Evolutionary conservation across 2,888 invertebrate genomes (phyloP).

Genomic region (Scaptomyza parva): DNA sequence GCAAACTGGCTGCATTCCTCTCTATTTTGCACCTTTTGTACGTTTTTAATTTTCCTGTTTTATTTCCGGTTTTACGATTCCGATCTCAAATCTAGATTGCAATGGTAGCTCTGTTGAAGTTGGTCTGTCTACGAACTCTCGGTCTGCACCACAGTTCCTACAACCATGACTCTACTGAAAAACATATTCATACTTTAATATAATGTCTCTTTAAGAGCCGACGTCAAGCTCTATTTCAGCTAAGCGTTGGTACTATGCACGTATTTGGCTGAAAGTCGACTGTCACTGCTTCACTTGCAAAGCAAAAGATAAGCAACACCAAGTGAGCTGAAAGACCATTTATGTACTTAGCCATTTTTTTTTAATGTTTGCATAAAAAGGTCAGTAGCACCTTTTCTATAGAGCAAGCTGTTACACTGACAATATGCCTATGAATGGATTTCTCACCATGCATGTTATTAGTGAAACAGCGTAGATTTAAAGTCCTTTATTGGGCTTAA

Average conservation of each 20-base stretch:
- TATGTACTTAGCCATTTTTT: constrained; percentile 54
- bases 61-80: constrained; percentile 85
- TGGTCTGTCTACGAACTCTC: constrained; percentile 38
- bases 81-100: constrained; percentile 84
- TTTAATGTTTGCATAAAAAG: constrained; percentile 84
- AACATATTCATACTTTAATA: constrained; percentile 50
- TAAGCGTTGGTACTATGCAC: constrained; percentile 21
- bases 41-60: constrained; percentile 85
- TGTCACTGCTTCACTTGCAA: background rate
- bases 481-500: constrained; percentile 32
- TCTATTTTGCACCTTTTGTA: constrained; percentile 83
- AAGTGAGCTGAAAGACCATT: constrained; percentile 33
- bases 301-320: constrained; percentile 51
- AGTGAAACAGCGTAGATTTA: constrained; percentile 39
- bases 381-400: constrained; percentile 80
- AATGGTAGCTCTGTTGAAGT: constrained; percentile 57
- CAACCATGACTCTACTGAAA: constrained; percentile 21
- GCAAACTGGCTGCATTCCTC: constrained; percentile 61
- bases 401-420: constrained; percentile 14
- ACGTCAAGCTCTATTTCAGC: constrained; percentile 16
- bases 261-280: constrained; percentile 26
- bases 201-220: constrained; percentile 43
- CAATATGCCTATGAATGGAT: constrained; percentile 21
- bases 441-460: constrained; percentile 28
- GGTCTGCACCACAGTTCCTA: constrained; percentile 22